These are phyloP conservation scores for Zoanthus solanderi DNA, from an alignment of 92 coral and sea anemone species.

Conservation along the genomic window DNA sequence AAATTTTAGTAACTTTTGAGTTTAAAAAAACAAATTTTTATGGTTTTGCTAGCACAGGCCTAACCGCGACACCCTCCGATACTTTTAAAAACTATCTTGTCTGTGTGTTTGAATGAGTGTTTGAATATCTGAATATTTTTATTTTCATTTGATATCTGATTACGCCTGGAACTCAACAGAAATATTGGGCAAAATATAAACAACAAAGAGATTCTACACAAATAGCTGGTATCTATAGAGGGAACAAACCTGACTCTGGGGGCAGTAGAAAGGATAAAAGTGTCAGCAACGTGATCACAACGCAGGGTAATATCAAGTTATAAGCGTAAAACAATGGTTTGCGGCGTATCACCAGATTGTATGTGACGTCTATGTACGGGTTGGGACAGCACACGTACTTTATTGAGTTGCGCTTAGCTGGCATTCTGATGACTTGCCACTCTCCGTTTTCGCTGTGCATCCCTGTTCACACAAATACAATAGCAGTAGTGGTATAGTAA, in stretches of 20 bases:
- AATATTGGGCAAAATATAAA: too few relatives aligned
- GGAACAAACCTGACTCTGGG: slow-evolving; percentile 60
- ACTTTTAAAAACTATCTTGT: too few relatives aligned
- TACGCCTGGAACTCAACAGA: too few relatives aligned
- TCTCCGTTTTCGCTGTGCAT: slow-evolving; percentile 52
- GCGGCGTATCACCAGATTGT: slow-evolving; percentile 56
- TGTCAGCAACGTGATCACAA: slow-evolving; percentile 55
- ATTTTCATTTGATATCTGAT: too few relatives aligned
- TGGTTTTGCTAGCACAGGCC: too few relatives aligned
- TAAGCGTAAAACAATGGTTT: slow-evolving; percentile 61
- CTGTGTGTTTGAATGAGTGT: too few relatives aligned
- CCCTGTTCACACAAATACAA: slow-evolving; percentile 15
- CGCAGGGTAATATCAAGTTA: slow-evolving; percentile 63
- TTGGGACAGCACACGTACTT: slow-evolving; percentile 53
- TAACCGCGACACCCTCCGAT: too few relatives aligned
- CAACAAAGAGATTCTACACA: too few relatives aligned
- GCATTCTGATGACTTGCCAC: slow-evolving; percentile 58
- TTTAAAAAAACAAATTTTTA: too few relatives aligned
- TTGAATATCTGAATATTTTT: too few relatives aligned
- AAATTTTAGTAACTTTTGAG: too few relatives aligned
- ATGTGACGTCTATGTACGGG: slow-evolving; percentile 62
- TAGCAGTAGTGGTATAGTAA: background rate
- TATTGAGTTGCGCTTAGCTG: slow-evolving; percentile 54
- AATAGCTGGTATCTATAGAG: background rate
- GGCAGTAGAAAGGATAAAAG: slow-evolving; percentile 61